Base-by-base conservation (phyloP, 2,888 invertebrate species). In the Synanthedon formicaeformis region DNA sequence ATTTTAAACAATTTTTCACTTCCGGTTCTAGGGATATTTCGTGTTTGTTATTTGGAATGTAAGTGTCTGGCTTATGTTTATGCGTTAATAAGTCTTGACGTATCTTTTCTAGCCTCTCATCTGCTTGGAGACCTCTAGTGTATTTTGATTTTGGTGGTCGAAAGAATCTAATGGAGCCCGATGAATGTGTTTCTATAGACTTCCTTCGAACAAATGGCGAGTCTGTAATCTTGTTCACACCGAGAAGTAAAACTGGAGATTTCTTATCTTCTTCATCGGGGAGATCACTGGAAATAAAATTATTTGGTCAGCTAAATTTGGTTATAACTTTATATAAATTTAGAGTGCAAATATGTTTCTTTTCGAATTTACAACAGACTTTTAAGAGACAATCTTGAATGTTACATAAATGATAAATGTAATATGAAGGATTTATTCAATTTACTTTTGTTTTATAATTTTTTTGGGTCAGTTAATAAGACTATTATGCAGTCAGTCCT, bases 181-280 rank as follows among this genome's bases (percentile, higher is more conserved):
- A 77, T 4, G 75, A 61, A 57, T 81, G 75, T 3, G 80, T 73
- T 55, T 86, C 81, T 14, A 73, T 73, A 4, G 86, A 80, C 57
- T 86, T 74, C 63, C 88, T 69, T 57, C 87, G 71, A 18, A 81
- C 72, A 56, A 81, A 79, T 1, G 88, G 86, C 0, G 87, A 87
- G 56, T 87, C 87, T 4, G 81, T 77, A 63, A 81, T 89, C 71
- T 90, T 90, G 73, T 89, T 90, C 56, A 91, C 90, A 57, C 90
- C 90, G 69, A 91, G 73, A 52, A 91, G 88, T 56, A 91, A 84
- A 51, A 91, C 91, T 10, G 88, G 86, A 52, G 90, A 88, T 59
- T 90, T 88, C 67, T 88, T 88, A 63, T 90, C 90, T 64, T 88
- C 88, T 65, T 86, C 83, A 70, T 91, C 90, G 27, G 91, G 91